Evolutionary conservation across 2,113 vertebrate species (phyloP), one percentile per base, ranked within the genome.

Genomic region (Clarias macrocephalus): DNA sequence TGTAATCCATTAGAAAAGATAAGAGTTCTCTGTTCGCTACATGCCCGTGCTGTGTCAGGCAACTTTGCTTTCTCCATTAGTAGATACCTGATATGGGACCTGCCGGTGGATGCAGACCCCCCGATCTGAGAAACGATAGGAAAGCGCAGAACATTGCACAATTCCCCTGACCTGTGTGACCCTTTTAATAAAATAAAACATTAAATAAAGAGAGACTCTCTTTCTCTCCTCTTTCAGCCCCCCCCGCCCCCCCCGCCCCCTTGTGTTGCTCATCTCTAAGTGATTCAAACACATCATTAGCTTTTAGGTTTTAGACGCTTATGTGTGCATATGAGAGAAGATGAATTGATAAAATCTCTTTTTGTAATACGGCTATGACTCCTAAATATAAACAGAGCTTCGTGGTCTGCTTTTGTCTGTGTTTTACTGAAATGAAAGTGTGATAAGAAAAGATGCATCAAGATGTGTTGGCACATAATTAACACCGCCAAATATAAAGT

Each of bases 11-110:
- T 88, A 68, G 60, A 57, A 87, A 87, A 80, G 30, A 75, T 42
- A 66, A 62, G 72, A 85, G 65, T 81, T 75, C 30, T 76, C 76
- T 86, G 77, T 84, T 86, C 81, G 70, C n/a, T 30, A 88, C 86
- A 87, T 54, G 81, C 56, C 70, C 68, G 82, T 42, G 4, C 83
- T 88, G 79, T 88, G 77, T 82, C 37, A 88, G 68, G 80, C 70
- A 77, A 85, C 85, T 85, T 59, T 83, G 65, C 65, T 77, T 65
- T 42, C 63, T 94, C 93, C 94, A 95, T 95, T 95, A 95, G 91
- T 86, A 82, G 95, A 94, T 70, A 94, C 91, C 91, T 89, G 94
- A 95, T 95, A 92, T 90, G 5, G 23, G 82, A 23, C 88, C 84
- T 85, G 90, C 90, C 88, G 65, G 87, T 91, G 75, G 89, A 62